Percentiles rank a stretch among this genome's conserved stretches.
Conservation (phyloP, 2,888 invertebrate genomes). For the Anagyrus pseudococci region DNA sequence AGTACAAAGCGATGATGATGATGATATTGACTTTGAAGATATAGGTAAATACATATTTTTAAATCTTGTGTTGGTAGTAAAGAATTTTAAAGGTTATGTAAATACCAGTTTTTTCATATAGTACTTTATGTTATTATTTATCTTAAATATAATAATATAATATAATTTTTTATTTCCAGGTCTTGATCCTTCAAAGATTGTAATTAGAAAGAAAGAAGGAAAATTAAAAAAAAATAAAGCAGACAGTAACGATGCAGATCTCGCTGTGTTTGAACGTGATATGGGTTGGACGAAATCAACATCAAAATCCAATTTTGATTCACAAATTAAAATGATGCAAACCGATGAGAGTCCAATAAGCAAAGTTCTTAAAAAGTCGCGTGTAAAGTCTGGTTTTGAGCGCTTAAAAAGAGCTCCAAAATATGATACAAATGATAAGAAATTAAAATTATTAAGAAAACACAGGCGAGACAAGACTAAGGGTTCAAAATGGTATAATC, state of each 20-base stretch:
- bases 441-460: slow-evolving; percentile 68
- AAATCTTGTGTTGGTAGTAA: slow-evolving; percentile 2
- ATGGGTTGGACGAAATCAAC: slow-evolving; percentile 55
- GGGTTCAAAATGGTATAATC: slow-evolving; percentile 87
- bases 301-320: no score
- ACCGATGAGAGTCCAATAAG: slow-evolving; percentile 60
- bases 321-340: slow-evolving; percentile 53
- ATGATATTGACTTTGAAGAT: slow-evolving; percentile 42
- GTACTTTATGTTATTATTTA: background rate
- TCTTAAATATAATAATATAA: slow-evolving; percentile 31
- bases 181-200: slow-evolving; percentile 36
- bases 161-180: slow-evolving; percentile 35
- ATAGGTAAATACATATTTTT: slow-evolving; percentile 37
- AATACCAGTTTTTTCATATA: background rate
- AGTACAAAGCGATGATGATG: slow-evolving; percentile 52
- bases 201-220: slow-evolving; percentile 11
- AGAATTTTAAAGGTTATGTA: slow-evolving; percentile 2
- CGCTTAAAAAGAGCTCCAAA: slow-evolving; percentile 68
- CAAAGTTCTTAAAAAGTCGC: slow-evolving; percentile 69
- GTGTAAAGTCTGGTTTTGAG: slow-evolving; percentile 72
- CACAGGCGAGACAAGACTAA: slow-evolving; percentile 80
- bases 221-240: slow-evolving; percentile 22
- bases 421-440: slow-evolving; percentile 67
- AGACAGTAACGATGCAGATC: slow-evolving; percentile 49
- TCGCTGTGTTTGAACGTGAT: slow-evolving; percentile 57